These are phyloP conservation scores for Eupithecia inturbata DNA, from an alignment of 2,888 invertebrate genomes.

Conservation along the genomic window DNA sequence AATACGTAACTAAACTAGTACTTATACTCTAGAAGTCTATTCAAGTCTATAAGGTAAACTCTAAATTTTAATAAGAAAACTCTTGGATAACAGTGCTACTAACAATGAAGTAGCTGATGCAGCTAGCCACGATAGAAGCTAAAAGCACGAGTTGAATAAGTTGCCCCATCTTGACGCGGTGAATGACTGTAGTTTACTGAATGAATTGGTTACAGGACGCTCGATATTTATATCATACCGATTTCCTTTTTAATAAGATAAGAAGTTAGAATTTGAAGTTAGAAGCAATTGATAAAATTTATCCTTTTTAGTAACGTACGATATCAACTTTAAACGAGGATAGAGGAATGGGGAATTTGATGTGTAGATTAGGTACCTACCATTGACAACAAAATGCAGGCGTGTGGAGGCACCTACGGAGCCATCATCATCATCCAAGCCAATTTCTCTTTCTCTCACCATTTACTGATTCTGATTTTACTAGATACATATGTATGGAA, in stretches of 20 bases:
- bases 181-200: not conserved
- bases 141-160: not conserved
- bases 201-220: not conserved
- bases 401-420: not conserved
- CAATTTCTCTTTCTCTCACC: too few species aligned
- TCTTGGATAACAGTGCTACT: not conserved
- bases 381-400: not conserved
- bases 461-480: too few species aligned
- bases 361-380: not conserved
- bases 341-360: not conserved
- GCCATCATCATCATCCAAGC: too few species aligned
- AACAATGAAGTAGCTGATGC: not conserved
- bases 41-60: not conserved
- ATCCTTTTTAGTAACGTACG: not conserved
- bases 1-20: too few species aligned
- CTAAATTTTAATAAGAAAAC: not conserved
- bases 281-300: not conserved
- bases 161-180: not conserved
- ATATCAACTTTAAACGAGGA: not conserved
- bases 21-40: not conserved
- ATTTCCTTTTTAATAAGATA: not conserved
- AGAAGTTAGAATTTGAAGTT: too few species aligned
- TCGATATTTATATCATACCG: not conserved
- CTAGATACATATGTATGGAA: too few species aligned
- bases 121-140: not conserved